A percentile compares a stretch with the other conserved stretches of the same genome.
These are phyloP conservation scores for Hyposmocoma kahamanoa DNA, from an alignment of 1,140 invertebrate species.

Conservation along the genomic window DNA sequence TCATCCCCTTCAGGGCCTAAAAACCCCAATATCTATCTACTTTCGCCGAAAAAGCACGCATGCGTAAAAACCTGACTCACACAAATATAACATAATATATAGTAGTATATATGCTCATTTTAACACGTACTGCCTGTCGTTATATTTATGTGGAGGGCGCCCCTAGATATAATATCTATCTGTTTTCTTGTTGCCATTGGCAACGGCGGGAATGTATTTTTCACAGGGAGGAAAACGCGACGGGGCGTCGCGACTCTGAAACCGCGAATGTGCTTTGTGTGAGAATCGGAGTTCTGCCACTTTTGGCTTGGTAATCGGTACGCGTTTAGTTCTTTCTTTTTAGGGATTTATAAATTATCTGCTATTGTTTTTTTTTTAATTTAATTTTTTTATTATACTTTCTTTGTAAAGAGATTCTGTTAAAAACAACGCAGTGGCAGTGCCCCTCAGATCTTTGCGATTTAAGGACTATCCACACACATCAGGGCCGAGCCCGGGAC, in stretches of 20 bases:
- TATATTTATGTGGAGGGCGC: constrained; percentile 24
- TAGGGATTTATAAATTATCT: too few relatives aligned
- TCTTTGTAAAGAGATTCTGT: too few relatives aligned
- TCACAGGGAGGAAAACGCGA: constrained; percentile 9
- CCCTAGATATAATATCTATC: constrained; percentile 46
- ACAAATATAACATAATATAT: too few relatives aligned
- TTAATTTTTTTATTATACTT: too few relatives aligned
- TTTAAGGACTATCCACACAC: too few relatives aligned
- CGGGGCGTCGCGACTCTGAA: background rate
- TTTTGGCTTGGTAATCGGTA: background rate
- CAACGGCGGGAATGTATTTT: constrained; percentile 53
- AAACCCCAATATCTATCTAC: constrained; percentile 69
- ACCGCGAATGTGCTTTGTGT: constrained; percentile 7
- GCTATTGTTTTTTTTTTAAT: too few relatives aligned
- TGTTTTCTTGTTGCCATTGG: constrained; percentile 59
- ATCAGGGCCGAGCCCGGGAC: too few relatives aligned
- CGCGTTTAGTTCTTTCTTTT: too few relatives aligned
- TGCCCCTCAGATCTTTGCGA: too few relatives aligned
- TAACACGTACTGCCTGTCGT: constrained; percentile 28
- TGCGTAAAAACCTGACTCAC: constrained; percentile 67
- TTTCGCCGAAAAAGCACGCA: constrained; percentile 65
- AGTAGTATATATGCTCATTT: constrained; percentile 54
- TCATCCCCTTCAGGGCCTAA: constrained; percentile 42
- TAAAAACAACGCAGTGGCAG: too few relatives aligned
- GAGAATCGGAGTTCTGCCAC: background rate